Evolutionary conservation across 2,888 invertebrate genomes (phyloP).

Genomic region (Trichogramma evanescens): DNA sequence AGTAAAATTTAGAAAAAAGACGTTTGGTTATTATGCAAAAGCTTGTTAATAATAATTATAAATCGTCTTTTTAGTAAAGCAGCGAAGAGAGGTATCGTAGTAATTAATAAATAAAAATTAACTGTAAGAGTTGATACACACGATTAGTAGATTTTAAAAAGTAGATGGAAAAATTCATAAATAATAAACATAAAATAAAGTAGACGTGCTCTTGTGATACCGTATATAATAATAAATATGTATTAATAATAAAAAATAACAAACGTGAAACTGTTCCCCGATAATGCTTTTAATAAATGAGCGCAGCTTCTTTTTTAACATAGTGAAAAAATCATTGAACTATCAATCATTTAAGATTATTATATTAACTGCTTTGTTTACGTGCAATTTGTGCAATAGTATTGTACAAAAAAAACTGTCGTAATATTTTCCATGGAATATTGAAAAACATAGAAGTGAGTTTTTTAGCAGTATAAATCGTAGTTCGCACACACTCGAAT

Average conservation of each 20-base stretch:
- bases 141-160: slow-evolving; percentile 10
- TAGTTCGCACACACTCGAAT: background rate
- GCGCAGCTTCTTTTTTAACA: background rate
- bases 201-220: slow-evolving; percentile 42
- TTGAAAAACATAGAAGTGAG: slow-evolving; percentile 1
- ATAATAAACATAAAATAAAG: slow-evolving; percentile 4
- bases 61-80: too few species aligned
- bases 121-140: slow-evolving; percentile 12
- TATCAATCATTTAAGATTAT: too few species aligned
- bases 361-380: too few species aligned
- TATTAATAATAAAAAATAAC: too few species aligned
- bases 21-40: too few species aligned
- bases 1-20: too few species aligned
- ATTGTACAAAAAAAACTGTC: too few species aligned
- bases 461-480: background rate
- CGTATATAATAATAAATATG: slow-evolving; percentile 11
- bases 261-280: slow-evolving; percentile 27
- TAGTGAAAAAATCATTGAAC: too few species aligned
- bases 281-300: slow-evolving; percentile 13
- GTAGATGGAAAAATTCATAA: slow-evolving; percentile 14
- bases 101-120: slow-evolving; percentile 3
- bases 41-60: too few species aligned
- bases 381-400: too few species aligned
- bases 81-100: slow-evolving; percentile 3
- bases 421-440: background rate